Conservation (phyloP, 2,113 vertebrate species). For the Paramisgurnus dabryanus region DNA sequence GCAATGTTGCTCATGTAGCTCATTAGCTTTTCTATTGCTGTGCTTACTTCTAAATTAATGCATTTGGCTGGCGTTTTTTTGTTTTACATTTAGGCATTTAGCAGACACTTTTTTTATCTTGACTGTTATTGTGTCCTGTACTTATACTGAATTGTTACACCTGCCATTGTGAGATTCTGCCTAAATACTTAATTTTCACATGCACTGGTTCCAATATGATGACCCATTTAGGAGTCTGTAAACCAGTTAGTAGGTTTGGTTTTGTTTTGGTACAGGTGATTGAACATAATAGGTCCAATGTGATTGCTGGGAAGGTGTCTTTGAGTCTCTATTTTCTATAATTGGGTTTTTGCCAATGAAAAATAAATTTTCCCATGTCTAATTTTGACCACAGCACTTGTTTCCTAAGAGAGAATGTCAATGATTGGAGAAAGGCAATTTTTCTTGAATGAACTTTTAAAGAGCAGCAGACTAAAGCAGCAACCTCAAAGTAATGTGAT, state of each 20-base stretch:
- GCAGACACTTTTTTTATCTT: no score
- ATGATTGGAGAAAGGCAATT: no score
- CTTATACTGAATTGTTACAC: not conserved
- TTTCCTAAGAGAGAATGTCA: no score
- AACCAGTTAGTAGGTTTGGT: not conserved
- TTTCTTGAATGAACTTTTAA: not conserved
- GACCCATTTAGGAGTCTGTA: not conserved
- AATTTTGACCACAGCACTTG: no score
- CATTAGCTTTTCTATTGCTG: no score
- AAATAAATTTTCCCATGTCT: no score
- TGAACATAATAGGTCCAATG: constrained; percentile 8
- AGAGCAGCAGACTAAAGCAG: not conserved
- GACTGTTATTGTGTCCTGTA: not conserved
- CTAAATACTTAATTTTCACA: constrained; percentile 6
- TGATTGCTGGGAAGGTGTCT: constrained; percentile 4
- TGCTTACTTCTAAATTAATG: no score
- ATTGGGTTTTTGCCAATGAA: not conserved
- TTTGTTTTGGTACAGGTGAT: not conserved
- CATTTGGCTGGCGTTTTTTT: no score
- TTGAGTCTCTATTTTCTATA: not conserved
- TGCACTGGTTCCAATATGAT: not conserved
- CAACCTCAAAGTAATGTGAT: not conserved
- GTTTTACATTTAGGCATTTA: no score
- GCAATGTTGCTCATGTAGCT: no score
- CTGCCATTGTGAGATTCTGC: not conserved